Evolutionary conservation across 2,797 vertebrate species (phyloP).

Genomic region (Sylvilagus floridanus): DNA sequence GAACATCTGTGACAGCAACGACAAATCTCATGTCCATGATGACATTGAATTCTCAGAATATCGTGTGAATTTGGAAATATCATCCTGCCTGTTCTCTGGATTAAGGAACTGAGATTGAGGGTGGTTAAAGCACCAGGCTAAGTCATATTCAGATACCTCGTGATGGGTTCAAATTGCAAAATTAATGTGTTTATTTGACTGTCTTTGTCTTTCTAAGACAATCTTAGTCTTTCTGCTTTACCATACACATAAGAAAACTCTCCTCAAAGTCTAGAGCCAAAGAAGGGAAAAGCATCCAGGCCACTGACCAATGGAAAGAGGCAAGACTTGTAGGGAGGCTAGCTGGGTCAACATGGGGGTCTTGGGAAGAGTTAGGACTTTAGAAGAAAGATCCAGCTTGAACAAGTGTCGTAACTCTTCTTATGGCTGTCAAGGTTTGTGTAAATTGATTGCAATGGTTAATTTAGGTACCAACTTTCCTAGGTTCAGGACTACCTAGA

Average conservation of each 20-base stretch:
- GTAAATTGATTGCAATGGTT: not conserved
- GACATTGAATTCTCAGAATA: not conserved
- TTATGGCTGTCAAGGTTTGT: not conserved
- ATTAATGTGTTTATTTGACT: constrained; percentile 26
- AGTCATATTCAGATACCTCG: not conserved
- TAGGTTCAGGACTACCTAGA: too few relatives aligned
- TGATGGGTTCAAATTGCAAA: constrained; percentile 39
- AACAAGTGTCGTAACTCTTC: constrained; percentile 23
- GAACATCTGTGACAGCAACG: not conserved
- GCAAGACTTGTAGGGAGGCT: not conserved
- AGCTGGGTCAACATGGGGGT: constrained; percentile 27
- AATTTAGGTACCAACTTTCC: too few relatives aligned
- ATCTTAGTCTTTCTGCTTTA: constrained; percentile 49
- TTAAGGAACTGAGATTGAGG: constrained; percentile 59
- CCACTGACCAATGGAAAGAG: constrained; percentile 21
- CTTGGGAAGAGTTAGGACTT: constrained; percentile 40
- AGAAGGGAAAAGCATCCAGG: constrained; percentile 47
- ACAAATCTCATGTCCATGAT: not conserved
- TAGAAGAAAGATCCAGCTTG: not conserved
- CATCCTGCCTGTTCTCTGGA: not conserved
- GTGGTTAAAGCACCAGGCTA: not conserved
- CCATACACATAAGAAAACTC: constrained; percentile 47
- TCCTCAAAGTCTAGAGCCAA: constrained; percentile 43
- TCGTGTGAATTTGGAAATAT: not conserved
- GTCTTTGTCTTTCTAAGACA: too few relatives aligned